phyloP scores from a whole-genome alignment of 2,888 invertebrate genomes.

The Nomada ferruginata region DNA sequence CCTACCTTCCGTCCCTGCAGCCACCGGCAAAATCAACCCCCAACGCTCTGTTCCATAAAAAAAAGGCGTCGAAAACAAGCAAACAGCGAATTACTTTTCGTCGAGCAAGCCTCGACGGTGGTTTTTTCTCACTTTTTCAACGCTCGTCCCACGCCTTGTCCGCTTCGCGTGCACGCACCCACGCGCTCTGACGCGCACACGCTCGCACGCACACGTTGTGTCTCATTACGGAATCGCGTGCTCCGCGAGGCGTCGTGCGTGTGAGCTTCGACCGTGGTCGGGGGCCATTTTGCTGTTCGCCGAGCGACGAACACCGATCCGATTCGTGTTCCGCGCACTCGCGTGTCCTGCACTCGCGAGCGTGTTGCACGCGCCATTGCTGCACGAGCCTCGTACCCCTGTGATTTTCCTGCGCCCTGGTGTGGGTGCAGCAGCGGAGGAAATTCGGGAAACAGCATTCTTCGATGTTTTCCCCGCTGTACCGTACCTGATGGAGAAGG shows the following conservation, averaged over 20 bases:
- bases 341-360: conserved; percentile 47
- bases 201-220: conserved; percentile 46
- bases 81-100: conserved; percentile 14
- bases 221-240: conserved; percentile 76
- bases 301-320: conserved; percentile 66
- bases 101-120: conserved; percentile 1
- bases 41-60: not conserved
- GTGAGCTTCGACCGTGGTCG: conserved; percentile 69
- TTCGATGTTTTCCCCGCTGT: too few relatives aligned
- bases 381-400: not conserved
- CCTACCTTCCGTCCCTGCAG: too few relatives aligned
- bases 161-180: conserved; percentile 44
- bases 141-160: conserved; percentile 38
- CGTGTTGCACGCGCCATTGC: conserved; percentile 52
- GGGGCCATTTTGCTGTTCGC: conserved; percentile 79
- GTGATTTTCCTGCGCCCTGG: not conserved
- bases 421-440: not conserved
- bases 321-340: conserved; percentile 56
- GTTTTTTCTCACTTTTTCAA: not conserved
- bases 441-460: conserved; percentile 9
- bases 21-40: too few relatives aligned
- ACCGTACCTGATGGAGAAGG: too few relatives aligned
- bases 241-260: conserved; percentile 70
- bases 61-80: not conserved
- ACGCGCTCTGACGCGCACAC: conserved; percentile 33